phyloP scores from a whole-genome alignment of 2,888 invertebrate species.

The Drosophila kambysellisi region DNA sequence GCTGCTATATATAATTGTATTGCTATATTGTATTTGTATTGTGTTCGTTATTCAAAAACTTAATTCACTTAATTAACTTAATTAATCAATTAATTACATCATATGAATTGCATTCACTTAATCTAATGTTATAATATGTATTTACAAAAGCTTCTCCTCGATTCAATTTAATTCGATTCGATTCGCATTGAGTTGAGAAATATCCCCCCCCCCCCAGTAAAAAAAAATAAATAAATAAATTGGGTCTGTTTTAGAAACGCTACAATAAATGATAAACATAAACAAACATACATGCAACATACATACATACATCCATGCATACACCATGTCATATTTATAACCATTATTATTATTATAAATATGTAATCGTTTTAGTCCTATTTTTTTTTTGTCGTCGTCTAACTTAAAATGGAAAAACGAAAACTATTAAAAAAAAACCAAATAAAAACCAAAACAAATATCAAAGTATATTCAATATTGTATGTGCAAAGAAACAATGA shows the following conservation, averaged over 20 bases:
- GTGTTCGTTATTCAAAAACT: conserved; percentile 63
- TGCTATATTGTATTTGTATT: conserved; percentile 67
- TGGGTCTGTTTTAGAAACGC: conserved; percentile 39
- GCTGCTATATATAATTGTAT: conserved; percentile 27
- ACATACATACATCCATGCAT: conserved; percentile 17
- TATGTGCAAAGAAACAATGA: conserved; percentile 66
- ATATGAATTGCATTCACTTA: conserved; percentile 60
- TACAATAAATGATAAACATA: conserved; percentile 40
- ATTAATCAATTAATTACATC: conserved; percentile 60
- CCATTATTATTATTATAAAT: conserved; percentile 56
- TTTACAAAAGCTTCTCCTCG: conserved; percentile 45
- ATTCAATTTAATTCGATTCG: conserved; percentile 62
- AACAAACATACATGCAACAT: conserved; percentile 35
- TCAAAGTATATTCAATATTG: conserved; percentile 73
- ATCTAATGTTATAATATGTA: conserved; percentile 51
- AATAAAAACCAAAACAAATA: conserved; percentile 15
- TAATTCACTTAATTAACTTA: conserved; percentile 58
- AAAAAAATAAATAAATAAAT: background rate
- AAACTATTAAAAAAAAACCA: conserved; percentile 19
- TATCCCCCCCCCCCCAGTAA: background rate
- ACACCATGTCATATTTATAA: conserved; percentile 52
- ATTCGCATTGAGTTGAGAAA: conserved; percentile 64
- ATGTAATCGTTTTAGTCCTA: conserved; percentile 49
- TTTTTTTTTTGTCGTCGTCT: conserved; percentile 71
- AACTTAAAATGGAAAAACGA: conserved; percentile 45